Evolutionary conservation across 2,888 invertebrate species (phyloP), one percentile per base, ranked within the genome.

Genomic region (Cephus nigrinus): DNA sequence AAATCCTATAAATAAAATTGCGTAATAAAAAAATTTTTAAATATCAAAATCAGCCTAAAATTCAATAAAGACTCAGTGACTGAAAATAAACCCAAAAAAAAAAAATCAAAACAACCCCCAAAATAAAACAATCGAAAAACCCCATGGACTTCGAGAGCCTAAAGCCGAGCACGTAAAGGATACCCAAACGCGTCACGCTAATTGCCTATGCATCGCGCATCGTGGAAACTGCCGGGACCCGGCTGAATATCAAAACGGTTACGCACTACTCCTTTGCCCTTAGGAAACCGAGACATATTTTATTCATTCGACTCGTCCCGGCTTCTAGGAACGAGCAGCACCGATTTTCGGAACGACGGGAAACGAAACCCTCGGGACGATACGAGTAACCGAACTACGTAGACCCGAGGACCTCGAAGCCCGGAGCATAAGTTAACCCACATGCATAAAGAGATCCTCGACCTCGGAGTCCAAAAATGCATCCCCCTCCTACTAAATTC

Each of bases 281-380:
- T 75, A 72, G 40, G 74, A 75, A 71, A 71, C 76, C 74, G 74
- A 68, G 30, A 76, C 55, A 78, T 78, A 78, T 78, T 74, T 78
- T 78, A 78, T 78, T 78, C 76, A 78, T 78, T 35, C 30, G 34
- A 15, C 40, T 15, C 68, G 76, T 75, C 68, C 68, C 73, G 30
- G 34, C 35, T 78, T 76, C 76, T 73, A 76, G 55, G 76, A 73
- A 78, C 71, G 69, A 5, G 35, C 74, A 73, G 55, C 74, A 74
- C 69, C 76, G 69, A 78, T 76, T 78, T 76, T 71, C 30, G 73
- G 74, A 76, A 73, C 76, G 68, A 76, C 40, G 73, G 76, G 9
- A 55, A 55, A 55, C 55, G 55, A 23, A 23, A 23, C 23, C 55
- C 55, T 55, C 55, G 55, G 23, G 1, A 55, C 23, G 9, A 9